Conservation (phyloP, 2,888 invertebrate species). For the Halictus quadricinctus region DNA sequence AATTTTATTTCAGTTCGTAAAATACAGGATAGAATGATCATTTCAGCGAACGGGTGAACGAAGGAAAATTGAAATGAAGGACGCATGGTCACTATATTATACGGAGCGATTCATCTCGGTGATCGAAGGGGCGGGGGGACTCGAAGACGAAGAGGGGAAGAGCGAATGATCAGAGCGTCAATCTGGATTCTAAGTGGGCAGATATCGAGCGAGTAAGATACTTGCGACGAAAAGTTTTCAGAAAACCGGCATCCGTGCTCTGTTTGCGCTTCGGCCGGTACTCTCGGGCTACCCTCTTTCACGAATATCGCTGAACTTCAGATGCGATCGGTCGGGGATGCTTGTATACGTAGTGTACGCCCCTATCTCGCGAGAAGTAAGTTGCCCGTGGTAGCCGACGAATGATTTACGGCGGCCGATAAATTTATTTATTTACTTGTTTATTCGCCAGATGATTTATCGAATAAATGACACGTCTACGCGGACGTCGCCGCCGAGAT, state of each 20-base stretch:
- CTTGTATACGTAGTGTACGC: constrained; percentile 2
- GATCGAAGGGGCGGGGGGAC: neutral
- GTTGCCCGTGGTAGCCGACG: constrained; percentile 10
- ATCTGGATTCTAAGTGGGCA: constrained; percentile 48
- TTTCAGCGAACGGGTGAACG: neutral
- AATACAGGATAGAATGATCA: neutral
- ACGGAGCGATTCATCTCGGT: neutral
- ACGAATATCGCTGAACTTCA: constrained; percentile 66
- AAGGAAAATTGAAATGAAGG: too few species aligned
- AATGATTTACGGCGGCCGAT: constrained; percentile 8
- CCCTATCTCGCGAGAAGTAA: constrained; percentile 25
- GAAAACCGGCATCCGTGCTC: constrained; percentile 44
- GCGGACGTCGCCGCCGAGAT: neutral
- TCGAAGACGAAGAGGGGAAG: neutral
- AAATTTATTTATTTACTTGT: constrained; percentile 36
- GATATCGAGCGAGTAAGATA: constrained; percentile 58
- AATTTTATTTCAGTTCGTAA: too few species aligned
- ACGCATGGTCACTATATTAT: too few species aligned
- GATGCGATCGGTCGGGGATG: constrained; percentile 50
- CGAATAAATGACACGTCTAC: neutral
- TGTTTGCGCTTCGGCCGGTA: constrained; percentile 56
- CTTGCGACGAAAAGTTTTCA: constrained; percentile 58
- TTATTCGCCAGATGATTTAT: neutral
- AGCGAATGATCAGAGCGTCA: constrained; percentile 30
- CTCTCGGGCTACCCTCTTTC: constrained; percentile 43